Evolutionary conservation across 2,797 vertebrate species (phyloP).

Genomic region (Crax fasciolata): DNA sequence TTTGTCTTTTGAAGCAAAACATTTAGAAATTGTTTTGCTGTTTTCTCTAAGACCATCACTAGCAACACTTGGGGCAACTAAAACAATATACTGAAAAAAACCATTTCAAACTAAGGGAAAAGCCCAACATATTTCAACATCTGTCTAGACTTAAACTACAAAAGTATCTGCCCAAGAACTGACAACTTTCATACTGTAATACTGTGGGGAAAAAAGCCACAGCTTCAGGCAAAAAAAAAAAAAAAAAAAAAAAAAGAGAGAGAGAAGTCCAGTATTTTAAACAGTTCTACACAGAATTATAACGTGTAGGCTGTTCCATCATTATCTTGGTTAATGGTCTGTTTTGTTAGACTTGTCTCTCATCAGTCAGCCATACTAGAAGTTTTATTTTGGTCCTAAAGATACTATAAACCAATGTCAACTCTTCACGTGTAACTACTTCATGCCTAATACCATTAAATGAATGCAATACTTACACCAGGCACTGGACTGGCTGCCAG

Average conservation of each 20-base stretch:
- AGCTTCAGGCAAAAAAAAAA: constrained; percentile 7
- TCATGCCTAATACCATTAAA: not conserved
- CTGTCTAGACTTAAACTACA: not conserved
- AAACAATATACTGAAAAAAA: not conserved
- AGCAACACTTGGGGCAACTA: not conserved
- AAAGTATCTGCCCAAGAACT: not conserved
- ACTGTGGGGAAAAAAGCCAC: not conserved
- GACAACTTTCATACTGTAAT: not conserved
- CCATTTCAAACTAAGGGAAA: not conserved
- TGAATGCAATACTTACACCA: not conserved
- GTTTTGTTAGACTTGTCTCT: not conserved
- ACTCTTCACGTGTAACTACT: not conserved
- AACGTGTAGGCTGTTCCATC: not conserved
- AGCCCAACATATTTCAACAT: not conserved
- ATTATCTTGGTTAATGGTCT: not conserved
- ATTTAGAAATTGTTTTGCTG: not conserved
- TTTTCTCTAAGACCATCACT: not conserved
- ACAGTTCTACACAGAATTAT: not conserved
- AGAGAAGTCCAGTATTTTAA: not conserved
- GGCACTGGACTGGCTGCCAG: not conserved
- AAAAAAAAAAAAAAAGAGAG: not conserved
- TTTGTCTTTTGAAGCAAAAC: not conserved
- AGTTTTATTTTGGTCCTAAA: constrained; percentile 58
- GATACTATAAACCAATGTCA: not conserved
- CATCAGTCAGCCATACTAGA: accelerated